phyloP scores from a whole-genome alignment of 1,140 invertebrate genomes.

The Drosophila tsacasi region DNA sequence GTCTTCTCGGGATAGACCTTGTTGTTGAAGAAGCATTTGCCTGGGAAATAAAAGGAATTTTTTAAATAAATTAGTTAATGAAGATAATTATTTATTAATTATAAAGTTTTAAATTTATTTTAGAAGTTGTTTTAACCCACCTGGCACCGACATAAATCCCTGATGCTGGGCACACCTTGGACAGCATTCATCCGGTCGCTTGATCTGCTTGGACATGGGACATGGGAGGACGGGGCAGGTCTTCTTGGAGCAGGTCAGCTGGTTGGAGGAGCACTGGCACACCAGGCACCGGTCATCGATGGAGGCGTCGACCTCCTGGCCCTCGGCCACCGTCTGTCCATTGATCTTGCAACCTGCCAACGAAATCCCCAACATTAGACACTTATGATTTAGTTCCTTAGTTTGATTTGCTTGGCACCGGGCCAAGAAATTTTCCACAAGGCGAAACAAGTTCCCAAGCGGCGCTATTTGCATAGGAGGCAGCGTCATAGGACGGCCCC shows the following conservation, averaged over 20 bases:
- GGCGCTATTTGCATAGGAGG: conserved; percentile 65
- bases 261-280: conserved; percentile 92
- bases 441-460: conserved; percentile 71
- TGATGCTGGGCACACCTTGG: conserved; percentile 90
- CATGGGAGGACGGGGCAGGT: conserved; percentile 94
- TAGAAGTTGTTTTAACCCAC: conserved; percentile 76
- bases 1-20: conserved; percentile 85
- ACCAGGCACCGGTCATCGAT: conserved; percentile 94
- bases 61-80: background rate
- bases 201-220: conserved; percentile 88
- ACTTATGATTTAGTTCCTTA: conserved; percentile 44
- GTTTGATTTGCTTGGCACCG: conserved; percentile 56
- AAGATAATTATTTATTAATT: too few relatives aligned
- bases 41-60: conserved; percentile 63
- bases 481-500: conserved; percentile 44
- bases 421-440: conserved; percentile 79
- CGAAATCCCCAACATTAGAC: conserved; percentile 34
- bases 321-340: conserved; percentile 88
- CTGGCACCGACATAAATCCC: conserved; percentile 86
- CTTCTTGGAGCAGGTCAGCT: conserved; percentile 92
- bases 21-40: conserved; percentile 90
- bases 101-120: background rate
- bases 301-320: conserved; percentile 90
- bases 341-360: conserved; percentile 91
- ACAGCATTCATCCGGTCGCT: conserved; percentile 92